A percentile compares a stretch with the other conserved stretches of the same genome.
phyloP scores from a whole-genome alignment of 2,797 vertebrate genomes.

The Periophthalmus magnuspinnatus region DNA sequence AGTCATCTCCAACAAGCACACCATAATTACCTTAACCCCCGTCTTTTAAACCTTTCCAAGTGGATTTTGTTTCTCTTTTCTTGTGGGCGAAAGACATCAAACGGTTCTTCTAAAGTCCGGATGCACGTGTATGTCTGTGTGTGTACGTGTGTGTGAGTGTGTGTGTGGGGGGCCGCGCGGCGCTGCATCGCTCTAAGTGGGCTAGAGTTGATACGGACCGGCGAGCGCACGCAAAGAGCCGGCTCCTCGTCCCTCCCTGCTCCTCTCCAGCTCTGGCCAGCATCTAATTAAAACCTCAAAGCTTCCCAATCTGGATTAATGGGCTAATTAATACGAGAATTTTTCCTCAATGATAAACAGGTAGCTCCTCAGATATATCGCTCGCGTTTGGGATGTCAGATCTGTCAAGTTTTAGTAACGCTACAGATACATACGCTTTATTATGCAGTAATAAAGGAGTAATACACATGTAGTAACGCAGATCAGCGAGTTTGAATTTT shows the following conservation, averaged over 20 bases:
- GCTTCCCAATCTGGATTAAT: slow-evolving; percentile 83
- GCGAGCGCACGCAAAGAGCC: slow-evolving; percentile 66
- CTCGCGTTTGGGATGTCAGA: slow-evolving; percentile 69
- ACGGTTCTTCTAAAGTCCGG: slow-evolving; percentile 68
- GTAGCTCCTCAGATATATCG: slow-evolving; percentile 72
- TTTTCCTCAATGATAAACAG: slow-evolving; percentile 79
- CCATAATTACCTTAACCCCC: slow-evolving; percentile 78
- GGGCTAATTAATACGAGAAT: slow-evolving; percentile 83
- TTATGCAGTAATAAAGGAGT: background rate
- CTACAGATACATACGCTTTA: background rate
- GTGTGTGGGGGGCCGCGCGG: slow-evolving; percentile 45
- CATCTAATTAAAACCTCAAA: slow-evolving; percentile 86
- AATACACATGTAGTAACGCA: background rate
- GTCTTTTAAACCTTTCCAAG: slow-evolving; percentile 72
- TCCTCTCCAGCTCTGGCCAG: slow-evolving; percentile 81
- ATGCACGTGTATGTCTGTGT: slow-evolving; percentile 62
- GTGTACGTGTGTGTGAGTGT: too few species aligned
- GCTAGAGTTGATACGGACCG: slow-evolving; percentile 74
- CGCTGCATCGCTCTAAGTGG: slow-evolving; percentile 69
- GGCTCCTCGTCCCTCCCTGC: slow-evolving; percentile 73
- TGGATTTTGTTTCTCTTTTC: slow-evolving; percentile 51
- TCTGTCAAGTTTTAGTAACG: slow-evolving; percentile 48
- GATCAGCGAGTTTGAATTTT: background rate
- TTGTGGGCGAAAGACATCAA: slow-evolving; percentile 60
- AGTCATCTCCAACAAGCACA: slow-evolving; percentile 70